Conservation (phyloP, 1,140 invertebrate genomes). For the Platyscapa corneri region DNA sequence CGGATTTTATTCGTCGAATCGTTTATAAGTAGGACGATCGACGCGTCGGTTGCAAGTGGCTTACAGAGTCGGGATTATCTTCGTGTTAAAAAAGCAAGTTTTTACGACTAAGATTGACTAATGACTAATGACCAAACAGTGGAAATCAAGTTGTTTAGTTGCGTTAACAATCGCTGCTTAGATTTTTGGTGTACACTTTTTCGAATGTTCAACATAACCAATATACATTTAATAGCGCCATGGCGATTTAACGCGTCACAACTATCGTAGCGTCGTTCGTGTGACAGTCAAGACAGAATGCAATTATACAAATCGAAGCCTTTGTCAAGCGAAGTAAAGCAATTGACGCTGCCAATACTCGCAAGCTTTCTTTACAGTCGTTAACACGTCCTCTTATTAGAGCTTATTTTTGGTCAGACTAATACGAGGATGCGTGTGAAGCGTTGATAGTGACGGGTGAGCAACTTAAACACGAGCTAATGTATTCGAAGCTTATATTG, state of each 20-base stretch:
- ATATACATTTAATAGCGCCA: background rate
- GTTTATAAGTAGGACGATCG: background rate
- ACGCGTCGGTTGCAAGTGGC: background rate
- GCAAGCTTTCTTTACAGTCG: conserved; percentile 5
- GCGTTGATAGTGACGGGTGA: no score
- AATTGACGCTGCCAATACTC: no score
- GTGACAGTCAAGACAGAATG: background rate
- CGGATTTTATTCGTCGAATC: background rate
- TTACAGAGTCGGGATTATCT: background rate
- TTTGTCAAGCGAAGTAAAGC: no score
- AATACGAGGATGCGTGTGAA: no score
- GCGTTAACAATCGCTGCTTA: no score
- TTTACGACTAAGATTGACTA: background rate
- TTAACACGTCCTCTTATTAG: background rate
- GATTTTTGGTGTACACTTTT: background rate
- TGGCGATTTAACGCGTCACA: background rate
- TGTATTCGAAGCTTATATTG: no score
- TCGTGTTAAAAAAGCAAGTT: no score
- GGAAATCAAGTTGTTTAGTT: background rate
- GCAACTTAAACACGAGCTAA: no score
- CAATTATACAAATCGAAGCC: background rate
- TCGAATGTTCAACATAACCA: background rate
- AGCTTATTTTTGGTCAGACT: background rate
- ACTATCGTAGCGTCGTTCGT: background rate
- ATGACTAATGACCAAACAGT: no score